Percentiles rank a stretch among this genome's conserved stretches.
These are phyloP conservation scores for Coturnix japonica DNA, from an alignment of 2,113 vertebrate species.

Conservation along the genomic window DNA sequence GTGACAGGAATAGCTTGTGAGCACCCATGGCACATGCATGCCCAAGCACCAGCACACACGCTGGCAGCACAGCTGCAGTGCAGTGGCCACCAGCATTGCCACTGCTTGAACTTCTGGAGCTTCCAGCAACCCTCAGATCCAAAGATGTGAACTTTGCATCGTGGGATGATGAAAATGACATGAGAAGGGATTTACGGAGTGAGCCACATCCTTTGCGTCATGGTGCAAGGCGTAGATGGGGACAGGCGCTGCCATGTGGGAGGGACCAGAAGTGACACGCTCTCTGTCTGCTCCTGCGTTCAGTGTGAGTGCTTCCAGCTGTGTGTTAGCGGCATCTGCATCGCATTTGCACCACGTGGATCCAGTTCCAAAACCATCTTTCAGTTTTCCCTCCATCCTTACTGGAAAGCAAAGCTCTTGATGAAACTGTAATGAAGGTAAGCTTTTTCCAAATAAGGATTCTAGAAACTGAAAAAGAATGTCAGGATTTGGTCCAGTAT, in stretches of 20 bases:
- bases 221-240: not conserved
- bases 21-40: rapidly evolving
- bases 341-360: not conserved
- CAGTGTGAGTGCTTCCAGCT: not conserved
- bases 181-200: not conserved
- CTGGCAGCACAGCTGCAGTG: not conserved
- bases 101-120: not conserved
- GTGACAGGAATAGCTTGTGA: not conserved
- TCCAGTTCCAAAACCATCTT: not conserved
- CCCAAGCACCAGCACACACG: rapidly evolving
- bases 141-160: not conserved
- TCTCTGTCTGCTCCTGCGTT: not conserved
- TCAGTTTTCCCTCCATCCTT: not conserved
- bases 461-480: not conserved
- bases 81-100: not conserved
- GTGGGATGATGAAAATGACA: not conserved
- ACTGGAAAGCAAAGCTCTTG: not conserved
- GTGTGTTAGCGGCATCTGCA: not conserved
- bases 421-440: not conserved
- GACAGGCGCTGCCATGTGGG: not conserved
- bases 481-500: not conserved
- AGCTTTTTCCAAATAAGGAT: not conserved
- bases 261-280: not conserved
- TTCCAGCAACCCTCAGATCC: not conserved
- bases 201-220: not conserved